Evolutionary conservation across 2,888 invertebrate species (phyloP), one percentile per base, ranked within the genome.

Genomic region (Rhyacophila evoluta): DNA sequence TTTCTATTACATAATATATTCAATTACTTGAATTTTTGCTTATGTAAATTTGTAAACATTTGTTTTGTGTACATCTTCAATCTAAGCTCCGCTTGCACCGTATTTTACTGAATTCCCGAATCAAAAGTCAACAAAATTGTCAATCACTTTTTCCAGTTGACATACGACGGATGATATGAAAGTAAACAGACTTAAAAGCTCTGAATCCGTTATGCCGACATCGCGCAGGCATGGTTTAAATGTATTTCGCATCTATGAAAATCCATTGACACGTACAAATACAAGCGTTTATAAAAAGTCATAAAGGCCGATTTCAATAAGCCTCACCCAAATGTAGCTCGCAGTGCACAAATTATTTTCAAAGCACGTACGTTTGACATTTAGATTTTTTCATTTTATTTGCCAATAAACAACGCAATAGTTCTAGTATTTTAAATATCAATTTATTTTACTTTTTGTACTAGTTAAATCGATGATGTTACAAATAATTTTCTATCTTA

Each of bases 121-220:
- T 69, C 69, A 69, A 69, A 69, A 69, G 33, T 69, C 55, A 55
- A 55, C 55, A 67, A 29, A 70, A 74, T 70, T 74, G 74, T 71
- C 74, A 69, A 71, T 78, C 78, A 74, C 74, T 41, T 75, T 79
- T 75, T 72, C 29, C 77, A 55, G 71, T 70, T 77, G 79, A 77
- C 77, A 73, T 71, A 73, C 72, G 72, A 71, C 71, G 55, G 33
- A 55, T 72, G 70, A 72, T 80, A 77, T 74, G 71, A 73, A 79
- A 80, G 74, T 75, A 77, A 80, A 80, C 72, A 80, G 68, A 74
- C 77, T 75, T 75, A 75, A 75, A 78, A 75, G 72, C 78, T 68
- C 72, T 41, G 41, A 80, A 77, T 72, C 77, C 73, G 71, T 28
- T 70, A 38, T 55, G n/a, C 39, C 15, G 67, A 19, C 55, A 37